Evolutionary conservation across 2,113 vertebrate species (phyloP).

Genomic region (Plecotus auritus): DNA sequence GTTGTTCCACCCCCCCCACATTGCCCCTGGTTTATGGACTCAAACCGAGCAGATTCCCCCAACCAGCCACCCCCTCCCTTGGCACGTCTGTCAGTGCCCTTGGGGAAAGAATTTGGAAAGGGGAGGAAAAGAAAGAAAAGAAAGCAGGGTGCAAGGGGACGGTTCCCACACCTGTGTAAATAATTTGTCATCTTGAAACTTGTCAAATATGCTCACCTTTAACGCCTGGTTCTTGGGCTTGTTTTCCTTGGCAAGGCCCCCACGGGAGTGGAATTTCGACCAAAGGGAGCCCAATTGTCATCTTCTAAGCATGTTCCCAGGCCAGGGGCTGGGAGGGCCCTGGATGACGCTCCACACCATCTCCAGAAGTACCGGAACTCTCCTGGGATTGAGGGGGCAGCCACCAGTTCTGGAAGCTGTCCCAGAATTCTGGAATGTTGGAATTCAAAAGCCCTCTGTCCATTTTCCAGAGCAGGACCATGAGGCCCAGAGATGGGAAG

Average conservation of each 20-base stretch:
- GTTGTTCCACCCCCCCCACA: neutral
- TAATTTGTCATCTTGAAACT: conserved; percentile 70
- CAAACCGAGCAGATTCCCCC: neutral
- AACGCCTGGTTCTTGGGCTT: conserved; percentile 62
- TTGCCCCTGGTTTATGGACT: conserved; percentile 2
- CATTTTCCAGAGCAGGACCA: neutral
- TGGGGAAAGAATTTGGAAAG: conserved; percentile 65
- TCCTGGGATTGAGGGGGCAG: conserved; percentile 44
- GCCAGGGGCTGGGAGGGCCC: neutral
- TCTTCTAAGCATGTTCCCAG: conserved; percentile 42
- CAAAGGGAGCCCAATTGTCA: conserved; percentile 59
- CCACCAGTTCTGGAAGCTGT: conserved; percentile 6
- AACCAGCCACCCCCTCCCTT: conserved; percentile 45
- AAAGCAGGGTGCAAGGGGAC: conserved; percentile 25
- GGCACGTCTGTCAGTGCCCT: conserved; percentile 68
- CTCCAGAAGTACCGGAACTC: conserved; percentile 44
- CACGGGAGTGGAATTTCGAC: conserved; percentile 64
- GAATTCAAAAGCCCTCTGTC: conserved; percentile 36
- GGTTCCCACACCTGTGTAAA: conserved; percentile 78
- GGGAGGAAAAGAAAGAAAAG: conserved; percentile 48
- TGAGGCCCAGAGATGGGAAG: neutral
- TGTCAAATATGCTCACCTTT: conserved; percentile 69
- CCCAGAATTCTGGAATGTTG: conserved; percentile 40
- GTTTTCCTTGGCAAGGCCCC: conserved; percentile 75
- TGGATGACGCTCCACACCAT: conserved; percentile 23